Percentiles rank a stretch among this genome's conserved stretches.
Conservation (phyloP, 2,113 vertebrate genomes). For the Anser cygnoides region DNA sequence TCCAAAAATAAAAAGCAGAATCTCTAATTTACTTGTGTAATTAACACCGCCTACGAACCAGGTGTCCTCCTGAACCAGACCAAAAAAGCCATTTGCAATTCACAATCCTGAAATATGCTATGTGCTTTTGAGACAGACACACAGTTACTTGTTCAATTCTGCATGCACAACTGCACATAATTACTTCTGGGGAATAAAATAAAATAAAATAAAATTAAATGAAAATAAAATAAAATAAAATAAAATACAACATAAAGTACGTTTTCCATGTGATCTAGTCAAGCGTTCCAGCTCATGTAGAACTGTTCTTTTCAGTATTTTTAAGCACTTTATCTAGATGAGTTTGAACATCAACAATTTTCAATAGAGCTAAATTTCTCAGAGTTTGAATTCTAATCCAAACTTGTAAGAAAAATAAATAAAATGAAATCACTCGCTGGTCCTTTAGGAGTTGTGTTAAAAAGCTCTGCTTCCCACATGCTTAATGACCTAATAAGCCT, state of each 20-base stretch:
- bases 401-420: no score
- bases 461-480: background rate
- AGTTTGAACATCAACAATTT: background rate
- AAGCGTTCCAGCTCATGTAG: background rate
- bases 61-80: constrained; percentile 35
- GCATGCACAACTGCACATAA: background rate
- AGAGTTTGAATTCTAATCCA: background rate
- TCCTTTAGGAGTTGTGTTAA: background rate
- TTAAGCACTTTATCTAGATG: background rate
- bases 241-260: background rate
- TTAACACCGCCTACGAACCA: constrained; percentile 56
- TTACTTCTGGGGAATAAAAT: background rate
- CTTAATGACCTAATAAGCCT: background rate
- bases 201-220: no score
- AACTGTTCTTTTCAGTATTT: background rate
- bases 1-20: constrained; percentile 59
- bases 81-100: background rate
- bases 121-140: background rate
- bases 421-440: background rate
- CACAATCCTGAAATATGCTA: background rate
- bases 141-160: background rate
- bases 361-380: background rate
- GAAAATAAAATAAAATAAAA: background rate
- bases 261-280: background rate
- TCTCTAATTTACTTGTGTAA: constrained; percentile 52